Conservation (phyloP, 1,140 invertebrate species). For the Ganaspis sp. region DNA sequence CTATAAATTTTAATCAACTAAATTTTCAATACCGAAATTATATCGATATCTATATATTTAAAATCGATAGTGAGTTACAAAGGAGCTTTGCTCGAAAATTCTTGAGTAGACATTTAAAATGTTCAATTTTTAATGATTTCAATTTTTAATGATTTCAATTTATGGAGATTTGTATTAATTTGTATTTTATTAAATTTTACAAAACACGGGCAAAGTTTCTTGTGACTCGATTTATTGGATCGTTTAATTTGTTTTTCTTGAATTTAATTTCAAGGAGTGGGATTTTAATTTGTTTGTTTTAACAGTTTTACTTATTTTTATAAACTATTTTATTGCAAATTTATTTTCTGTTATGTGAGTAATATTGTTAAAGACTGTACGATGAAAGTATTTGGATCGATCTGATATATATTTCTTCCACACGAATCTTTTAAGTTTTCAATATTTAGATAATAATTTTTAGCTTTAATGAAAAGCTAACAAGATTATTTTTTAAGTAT, state of each 20-base stretch:
- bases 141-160: background rate
- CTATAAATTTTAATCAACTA: background rate
- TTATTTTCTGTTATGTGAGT: conserved; percentile 1
- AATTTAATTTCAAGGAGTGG: background rate
- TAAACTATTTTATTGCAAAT: background rate
- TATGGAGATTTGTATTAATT: background rate
- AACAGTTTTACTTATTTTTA: background rate
- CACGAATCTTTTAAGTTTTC: background rate
- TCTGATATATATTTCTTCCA: background rate
- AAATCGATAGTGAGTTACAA: background rate
- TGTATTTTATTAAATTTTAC: background rate
- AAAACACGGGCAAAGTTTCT: background rate
- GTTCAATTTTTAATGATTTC: background rate
- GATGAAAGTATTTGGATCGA: conserved; percentile 15
- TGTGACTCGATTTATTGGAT: background rate
- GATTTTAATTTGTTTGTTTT: conserved; percentile 9
- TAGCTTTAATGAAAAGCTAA: too few species aligned
- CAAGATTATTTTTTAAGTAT: too few species aligned
- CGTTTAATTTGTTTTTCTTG: background rate
- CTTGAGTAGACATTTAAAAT: background rate
- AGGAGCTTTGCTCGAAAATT: background rate
- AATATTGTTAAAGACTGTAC: background rate
- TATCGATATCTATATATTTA: background rate
- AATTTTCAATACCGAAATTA: background rate
- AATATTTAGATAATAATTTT: too few species aligned